A percentile compares a stretch with the other conserved stretches of the same genome.
These are phyloP conservation scores for Aegypius monachus DNA, from an alignment of 2,113 vertebrate species.

Conservation along the genomic window DNA sequence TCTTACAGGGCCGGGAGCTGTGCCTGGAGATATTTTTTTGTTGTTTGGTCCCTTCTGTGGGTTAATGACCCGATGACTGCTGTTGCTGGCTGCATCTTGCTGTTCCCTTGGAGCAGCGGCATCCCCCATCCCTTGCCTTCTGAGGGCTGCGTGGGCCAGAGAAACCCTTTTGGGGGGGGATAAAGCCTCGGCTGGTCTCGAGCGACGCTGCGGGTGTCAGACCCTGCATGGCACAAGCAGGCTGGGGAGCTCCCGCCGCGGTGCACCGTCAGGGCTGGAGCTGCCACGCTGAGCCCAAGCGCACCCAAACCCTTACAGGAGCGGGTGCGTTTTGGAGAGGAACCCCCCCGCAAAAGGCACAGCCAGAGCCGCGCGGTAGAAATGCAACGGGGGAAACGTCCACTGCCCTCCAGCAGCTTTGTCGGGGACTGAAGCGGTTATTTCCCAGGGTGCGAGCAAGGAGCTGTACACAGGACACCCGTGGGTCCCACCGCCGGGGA, in stretches of 20 bases:
- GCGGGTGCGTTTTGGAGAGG: not conserved
- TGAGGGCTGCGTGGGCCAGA: not conserved
- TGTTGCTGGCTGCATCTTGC: not conserved
- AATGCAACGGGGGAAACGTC: not conserved
- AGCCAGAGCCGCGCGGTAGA: not conserved
- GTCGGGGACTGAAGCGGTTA: too few relatives aligned
- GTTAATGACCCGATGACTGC: not conserved
- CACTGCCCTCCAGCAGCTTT: not conserved
- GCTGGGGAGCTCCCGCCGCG: not conserved
- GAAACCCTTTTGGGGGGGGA: not conserved
- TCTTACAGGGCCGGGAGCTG: not conserved
- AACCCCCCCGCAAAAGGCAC: not conserved
- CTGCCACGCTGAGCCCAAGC: rapidly evolving
- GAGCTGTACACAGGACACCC: not conserved
- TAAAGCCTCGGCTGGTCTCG: not conserved
- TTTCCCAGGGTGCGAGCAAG: not conserved
- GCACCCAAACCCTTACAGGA: not conserved
- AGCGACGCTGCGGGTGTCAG: not conserved
- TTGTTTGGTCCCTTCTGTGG: not conserved
- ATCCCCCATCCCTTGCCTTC: not conserved
- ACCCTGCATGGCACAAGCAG: not conserved
- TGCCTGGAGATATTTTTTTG: not conserved
- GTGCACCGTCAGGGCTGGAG: not conserved
- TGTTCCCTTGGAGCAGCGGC: not conserved
- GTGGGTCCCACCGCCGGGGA: not conserved